Conservation (phyloP, 2,797 vertebrate genomes). For the Liasis olivaceus region DNA sequence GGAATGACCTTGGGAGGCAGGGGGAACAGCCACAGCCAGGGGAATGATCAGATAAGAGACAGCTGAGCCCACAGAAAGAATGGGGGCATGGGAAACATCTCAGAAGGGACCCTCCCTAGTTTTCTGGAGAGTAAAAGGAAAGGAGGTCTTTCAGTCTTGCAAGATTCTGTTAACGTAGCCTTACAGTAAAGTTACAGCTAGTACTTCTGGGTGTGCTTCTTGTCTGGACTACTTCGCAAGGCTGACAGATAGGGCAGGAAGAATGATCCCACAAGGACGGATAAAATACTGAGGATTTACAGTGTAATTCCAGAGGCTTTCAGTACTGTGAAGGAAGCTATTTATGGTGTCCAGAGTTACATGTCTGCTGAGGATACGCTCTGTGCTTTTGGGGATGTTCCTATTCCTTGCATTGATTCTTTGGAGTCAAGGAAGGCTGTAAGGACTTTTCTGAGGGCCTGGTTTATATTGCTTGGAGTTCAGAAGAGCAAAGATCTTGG, state of each 20-base stretch:
- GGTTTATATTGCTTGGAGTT: conserved; percentile 11
- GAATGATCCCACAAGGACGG: background rate
- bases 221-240: background rate
- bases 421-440: background rate
- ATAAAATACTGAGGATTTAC: background rate
- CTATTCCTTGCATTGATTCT: conserved; percentile 12
- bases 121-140: background rate
- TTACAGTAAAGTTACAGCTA: background rate
- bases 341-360: background rate
- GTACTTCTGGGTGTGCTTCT: background rate
- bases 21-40: no score
- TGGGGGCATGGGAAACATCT: no score
- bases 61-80: no score
- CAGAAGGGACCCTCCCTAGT: background rate
- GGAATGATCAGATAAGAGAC: no score
- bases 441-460: conserved; percentile 17
- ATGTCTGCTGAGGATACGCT: conserved; percentile 5
- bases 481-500: conserved; percentile 37
- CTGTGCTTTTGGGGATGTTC: conserved; percentile 29
- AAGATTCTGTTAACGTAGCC: background rate
- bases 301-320: background rate
- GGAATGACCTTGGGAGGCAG: no score
- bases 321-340: background rate
- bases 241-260: background rate
- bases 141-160: background rate